A percentile compares a stretch with the other conserved stretches of the same genome.
Evolutionary conservation across 2,888 invertebrate genomes (phyloP).

Genomic region (Hydrotaea diabolus): DNA sequence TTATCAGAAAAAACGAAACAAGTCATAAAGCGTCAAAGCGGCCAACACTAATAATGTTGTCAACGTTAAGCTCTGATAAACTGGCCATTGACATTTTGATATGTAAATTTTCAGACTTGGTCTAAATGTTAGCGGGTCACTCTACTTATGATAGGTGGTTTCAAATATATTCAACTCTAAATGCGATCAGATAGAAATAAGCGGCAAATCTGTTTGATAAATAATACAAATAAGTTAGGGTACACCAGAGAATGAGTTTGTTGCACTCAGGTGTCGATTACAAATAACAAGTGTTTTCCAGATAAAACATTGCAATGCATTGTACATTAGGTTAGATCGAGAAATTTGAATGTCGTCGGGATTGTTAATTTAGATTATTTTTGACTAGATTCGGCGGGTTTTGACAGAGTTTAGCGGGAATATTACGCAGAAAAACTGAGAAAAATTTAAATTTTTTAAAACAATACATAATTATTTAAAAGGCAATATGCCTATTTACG

Average conservation of each 20-base stretch:
- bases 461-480: no score
- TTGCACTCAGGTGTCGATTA: not conserved
- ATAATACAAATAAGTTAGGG: not conserved
- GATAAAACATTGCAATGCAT: not conserved
- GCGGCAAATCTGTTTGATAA: not conserved
- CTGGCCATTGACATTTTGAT: not conserved
- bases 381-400: no score
- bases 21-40: not conserved
- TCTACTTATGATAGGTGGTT: not conserved
- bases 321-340: not conserved
- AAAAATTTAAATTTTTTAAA: no score
- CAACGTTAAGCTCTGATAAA: slow-evolving; percentile 1
- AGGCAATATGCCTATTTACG: no score
- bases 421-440: no score
- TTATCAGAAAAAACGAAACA: not conserved
- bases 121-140: not conserved
- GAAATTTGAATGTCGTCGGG: not conserved
- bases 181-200: not conserved
- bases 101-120: not conserved
- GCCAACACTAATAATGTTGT: not conserved
- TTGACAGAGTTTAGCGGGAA: no score
- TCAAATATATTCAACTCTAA: not conserved
- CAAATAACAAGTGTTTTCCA: not conserved
- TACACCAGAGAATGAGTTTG: no score
- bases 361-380: no score